Percentiles rank a stretch among this genome's conserved stretches.
Evolutionary conservation across 2,113 vertebrate species (phyloP).

Genomic region (Dasyurus viverrinus): DNA sequence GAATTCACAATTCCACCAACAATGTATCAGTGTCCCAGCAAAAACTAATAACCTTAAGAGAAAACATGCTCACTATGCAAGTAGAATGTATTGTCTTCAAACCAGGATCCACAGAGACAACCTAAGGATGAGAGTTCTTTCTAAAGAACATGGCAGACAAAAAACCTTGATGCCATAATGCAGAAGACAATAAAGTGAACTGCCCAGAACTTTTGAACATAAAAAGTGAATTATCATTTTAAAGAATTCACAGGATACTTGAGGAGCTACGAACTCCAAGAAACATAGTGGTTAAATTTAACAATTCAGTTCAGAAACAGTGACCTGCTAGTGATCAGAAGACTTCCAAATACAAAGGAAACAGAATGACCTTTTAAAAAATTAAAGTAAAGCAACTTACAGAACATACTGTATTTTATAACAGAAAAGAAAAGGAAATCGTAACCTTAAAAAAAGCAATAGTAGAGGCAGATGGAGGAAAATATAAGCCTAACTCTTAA

Average conservation of each 20-base stretch:
- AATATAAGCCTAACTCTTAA: neutral
- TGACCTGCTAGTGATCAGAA: neutral
- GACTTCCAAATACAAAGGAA: neutral
- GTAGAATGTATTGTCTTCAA: neutral
- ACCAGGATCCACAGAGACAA: neutral
- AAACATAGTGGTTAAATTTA: neutral
- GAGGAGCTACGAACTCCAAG: neutral
- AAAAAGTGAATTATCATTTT: neutral
- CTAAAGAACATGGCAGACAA: neutral
- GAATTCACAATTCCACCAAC: too few species aligned
- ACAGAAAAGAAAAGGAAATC: neutral
- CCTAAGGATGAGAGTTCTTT: neutral
- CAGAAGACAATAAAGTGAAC: neutral
- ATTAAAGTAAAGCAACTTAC: neutral
- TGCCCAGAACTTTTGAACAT: neutral
- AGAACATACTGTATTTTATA: neutral
- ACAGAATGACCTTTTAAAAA: neutral
- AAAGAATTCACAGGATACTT: neutral
- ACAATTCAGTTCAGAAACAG: neutral
- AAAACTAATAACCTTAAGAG: neutral
- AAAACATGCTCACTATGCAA: neutral
- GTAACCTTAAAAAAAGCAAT: neutral
- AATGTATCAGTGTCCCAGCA: too few species aligned
- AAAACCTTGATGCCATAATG: neutral
- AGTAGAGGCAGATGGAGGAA: neutral